These are phyloP conservation scores for Leptarthrus brevirostris DNA, from an alignment of 2,888 invertebrate species.

Conservation along the genomic window DNA sequence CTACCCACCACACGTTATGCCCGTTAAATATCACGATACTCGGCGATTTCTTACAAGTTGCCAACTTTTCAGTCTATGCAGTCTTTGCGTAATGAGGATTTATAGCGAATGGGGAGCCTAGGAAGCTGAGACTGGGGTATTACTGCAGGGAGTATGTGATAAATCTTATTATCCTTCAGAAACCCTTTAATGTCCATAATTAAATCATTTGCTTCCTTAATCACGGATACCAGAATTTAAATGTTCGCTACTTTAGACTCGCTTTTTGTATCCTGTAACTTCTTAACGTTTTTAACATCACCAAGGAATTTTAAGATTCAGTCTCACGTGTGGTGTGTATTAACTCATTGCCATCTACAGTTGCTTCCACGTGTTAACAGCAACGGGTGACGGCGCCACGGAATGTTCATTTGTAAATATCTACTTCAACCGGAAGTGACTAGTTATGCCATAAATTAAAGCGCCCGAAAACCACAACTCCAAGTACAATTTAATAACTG, in stretches of 20 bases:
- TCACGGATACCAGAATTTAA: constrained; percentile 42
- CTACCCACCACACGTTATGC: constrained; percentile 6
- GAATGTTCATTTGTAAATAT: constrained; percentile 8
- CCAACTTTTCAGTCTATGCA: constrained; percentile 19
- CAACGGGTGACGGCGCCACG: not conserved
- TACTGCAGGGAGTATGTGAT: constrained; percentile 38
- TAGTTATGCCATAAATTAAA: constrained; percentile 45
- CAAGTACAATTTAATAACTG: constrained; percentile 45
- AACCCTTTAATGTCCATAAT: constrained; percentile 53
- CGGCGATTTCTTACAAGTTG: not conserved
- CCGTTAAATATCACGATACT: constrained; percentile 1
- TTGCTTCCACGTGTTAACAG: not conserved
- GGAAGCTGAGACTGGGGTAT: not conserved
- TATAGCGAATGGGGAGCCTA: constrained; percentile 33
- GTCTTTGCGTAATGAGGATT: constrained; percentile 47
- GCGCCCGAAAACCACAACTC: constrained; percentile 33
- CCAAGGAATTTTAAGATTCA: not conserved
- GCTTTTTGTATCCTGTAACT: not conserved
- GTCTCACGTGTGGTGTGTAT: constrained; percentile 20
- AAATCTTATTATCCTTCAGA: constrained; percentile 52
- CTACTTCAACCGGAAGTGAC: constrained; percentile 24
- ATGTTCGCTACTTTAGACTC: constrained; percentile 1
- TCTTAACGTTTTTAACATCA: not conserved
- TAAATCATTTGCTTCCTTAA: constrained; percentile 52
- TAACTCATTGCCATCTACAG: not conserved